phyloP scores from a whole-genome alignment of 92 coral and sea anemone genomes.

The Plumapathes pennacea region DNA sequence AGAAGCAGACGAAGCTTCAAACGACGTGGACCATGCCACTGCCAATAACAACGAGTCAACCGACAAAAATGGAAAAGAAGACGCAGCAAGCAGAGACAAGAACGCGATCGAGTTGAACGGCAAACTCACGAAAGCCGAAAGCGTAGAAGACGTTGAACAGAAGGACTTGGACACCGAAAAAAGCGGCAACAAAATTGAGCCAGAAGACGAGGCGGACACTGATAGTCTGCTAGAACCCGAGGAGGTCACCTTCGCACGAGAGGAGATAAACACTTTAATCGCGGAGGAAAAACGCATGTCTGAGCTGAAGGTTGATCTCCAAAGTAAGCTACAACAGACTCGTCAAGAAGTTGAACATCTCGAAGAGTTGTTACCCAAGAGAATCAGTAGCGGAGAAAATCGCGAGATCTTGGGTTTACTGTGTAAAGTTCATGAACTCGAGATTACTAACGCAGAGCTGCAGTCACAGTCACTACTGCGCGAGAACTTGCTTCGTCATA shows the following conservation, averaged over 20 bases:
- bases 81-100: slow-evolving; percentile 8
- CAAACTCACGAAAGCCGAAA: slow-evolving; percentile 34
- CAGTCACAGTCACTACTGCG: slow-evolving; percentile 73
- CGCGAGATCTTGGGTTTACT: slow-evolving; percentile 78
- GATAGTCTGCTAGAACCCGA: slow-evolving; percentile 68
- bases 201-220: not conserved
- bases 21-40: not conserved
- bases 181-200: slow-evolving; percentile 9
- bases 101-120: not conserved
- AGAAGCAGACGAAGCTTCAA: not conserved
- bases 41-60: not conserved
- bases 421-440: slow-evolving; percentile 81
- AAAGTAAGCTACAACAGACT: slow-evolving; percentile 70
- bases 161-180: slow-evolving; percentile 82
- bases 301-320: slow-evolving; percentile 66
- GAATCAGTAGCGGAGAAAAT: slow-evolving; percentile 83
- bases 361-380: slow-evolving; percentile 80
- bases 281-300: slow-evolving; percentile 74
- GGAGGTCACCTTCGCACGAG: slow-evolving; percentile 78
- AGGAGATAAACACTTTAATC: slow-evolving; percentile 71
- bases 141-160: slow-evolving; percentile 70
- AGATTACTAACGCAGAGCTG: slow-evolving; percentile 82
- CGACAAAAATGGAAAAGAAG: not conserved
- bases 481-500: slow-evolving; percentile 75
- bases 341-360: slow-evolving; percentile 78